A percentile compares a stretch with the other conserved stretches of the same genome.
These are phyloP conservation scores for Hippocampus comes DNA, from an alignment of 2,113 vertebrate genomes.

Conservation along the genomic window DNA sequence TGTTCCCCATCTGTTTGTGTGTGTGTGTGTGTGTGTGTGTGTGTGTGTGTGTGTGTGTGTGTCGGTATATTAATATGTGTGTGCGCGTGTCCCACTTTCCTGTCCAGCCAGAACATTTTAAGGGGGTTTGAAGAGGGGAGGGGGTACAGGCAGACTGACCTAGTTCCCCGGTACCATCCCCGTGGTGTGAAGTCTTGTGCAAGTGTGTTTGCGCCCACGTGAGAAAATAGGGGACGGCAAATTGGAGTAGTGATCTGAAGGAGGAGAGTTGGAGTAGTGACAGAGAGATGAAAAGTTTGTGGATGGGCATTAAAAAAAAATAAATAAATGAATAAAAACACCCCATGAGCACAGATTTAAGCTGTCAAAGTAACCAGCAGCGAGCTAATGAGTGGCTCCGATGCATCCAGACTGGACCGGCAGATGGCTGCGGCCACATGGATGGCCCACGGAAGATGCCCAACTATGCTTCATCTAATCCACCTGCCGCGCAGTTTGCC, in stretches of 20 bases:
- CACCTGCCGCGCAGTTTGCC: constrained; percentile 58
- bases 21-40: too few relatives aligned
- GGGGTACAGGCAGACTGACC: constrained; percentile 63
- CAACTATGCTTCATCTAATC: constrained; percentile 49
- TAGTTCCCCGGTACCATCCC: constrained; percentile 56
- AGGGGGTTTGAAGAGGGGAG: constrained; percentile 44
- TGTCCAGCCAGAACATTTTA: constrained; percentile 58
- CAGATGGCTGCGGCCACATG: constrained; percentile 69
- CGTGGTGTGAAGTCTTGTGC: constrained; percentile 37
- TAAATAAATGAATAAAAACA: constrained; percentile 31
- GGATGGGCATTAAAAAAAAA: constrained; percentile 47
- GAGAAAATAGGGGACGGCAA: constrained; percentile 45
- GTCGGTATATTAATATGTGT: constrained; percentile 18
- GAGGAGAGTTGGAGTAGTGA: constrained; percentile 46
- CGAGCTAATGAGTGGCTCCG: constrained; percentile 61
- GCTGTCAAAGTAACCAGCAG: constrained; percentile 48
- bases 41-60: neutral
- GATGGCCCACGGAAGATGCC: constrained; percentile 59
- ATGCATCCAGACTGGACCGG: constrained; percentile 56
- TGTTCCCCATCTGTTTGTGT: constrained; percentile 55
- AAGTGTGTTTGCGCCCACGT: neutral
- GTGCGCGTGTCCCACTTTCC: constrained; percentile 58
- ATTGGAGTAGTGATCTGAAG: constrained; percentile 53
- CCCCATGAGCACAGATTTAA: constrained; percentile 34
- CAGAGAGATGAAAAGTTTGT: constrained; percentile 46